Conservation (phyloP, 1,140 invertebrate species). For the Scaptodrosophila lebanonensis region DNA sequence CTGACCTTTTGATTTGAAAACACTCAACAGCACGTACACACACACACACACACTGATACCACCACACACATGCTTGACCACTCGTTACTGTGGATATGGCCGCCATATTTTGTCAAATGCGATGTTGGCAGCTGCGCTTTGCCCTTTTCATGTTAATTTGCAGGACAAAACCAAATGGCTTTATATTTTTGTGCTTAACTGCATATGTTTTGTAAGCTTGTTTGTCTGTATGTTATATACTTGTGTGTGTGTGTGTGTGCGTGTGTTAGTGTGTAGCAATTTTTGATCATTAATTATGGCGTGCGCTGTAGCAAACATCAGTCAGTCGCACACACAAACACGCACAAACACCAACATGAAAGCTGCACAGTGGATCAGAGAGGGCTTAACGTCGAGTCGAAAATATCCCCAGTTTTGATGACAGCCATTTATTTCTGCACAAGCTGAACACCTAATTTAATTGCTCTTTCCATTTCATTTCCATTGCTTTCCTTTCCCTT, state of each 20-base stretch:
- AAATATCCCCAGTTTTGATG: too few relatives aligned
- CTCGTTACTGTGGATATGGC: neutral
- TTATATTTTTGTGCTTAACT: slow-evolving; percentile 45
- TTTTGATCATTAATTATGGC: slow-evolving; percentile 74
- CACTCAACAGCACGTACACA: too few relatives aligned
- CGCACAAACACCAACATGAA: slow-evolving; percentile 18
- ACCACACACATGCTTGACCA: slow-evolving; percentile 27
- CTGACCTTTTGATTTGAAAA: slow-evolving; percentile 14
- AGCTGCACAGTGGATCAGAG: too few relatives aligned
- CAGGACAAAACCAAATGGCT: slow-evolving; percentile 66
- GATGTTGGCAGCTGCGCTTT: slow-evolving; percentile 49
- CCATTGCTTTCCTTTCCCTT: too few relatives aligned
- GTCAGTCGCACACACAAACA: slow-evolving; percentile 46
- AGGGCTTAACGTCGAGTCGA: too few relatives aligned
- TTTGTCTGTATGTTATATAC: slow-evolving; percentile 34
- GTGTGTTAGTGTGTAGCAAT: slow-evolving; percentile 59
- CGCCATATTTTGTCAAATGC: slow-evolving; percentile 21
- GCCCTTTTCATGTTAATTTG: slow-evolving; percentile 72
- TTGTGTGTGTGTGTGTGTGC: slow-evolving; percentile 8
- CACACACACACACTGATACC: too few relatives aligned
- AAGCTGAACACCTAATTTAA: too few relatives aligned
- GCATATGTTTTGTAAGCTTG: slow-evolving; percentile 52
- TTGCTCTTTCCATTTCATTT: too few relatives aligned
- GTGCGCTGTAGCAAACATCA: slow-evolving; percentile 69
- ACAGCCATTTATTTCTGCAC: too few relatives aligned